phyloP scores from a whole-genome alignment of 2,888 invertebrate species.

The Mythimna lalbum region DNA sequence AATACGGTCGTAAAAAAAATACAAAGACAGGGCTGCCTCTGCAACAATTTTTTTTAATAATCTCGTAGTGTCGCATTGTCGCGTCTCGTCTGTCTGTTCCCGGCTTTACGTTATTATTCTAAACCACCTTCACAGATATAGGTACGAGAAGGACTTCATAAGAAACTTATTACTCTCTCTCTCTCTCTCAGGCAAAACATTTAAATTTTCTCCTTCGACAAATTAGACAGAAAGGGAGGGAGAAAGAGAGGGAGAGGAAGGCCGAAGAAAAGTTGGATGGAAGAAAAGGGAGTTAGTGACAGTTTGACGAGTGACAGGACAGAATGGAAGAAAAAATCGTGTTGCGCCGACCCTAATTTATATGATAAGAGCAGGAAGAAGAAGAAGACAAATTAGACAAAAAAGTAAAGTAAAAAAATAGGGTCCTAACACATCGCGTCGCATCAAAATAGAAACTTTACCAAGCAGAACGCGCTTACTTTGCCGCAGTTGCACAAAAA shows the following conservation, averaged over 20 bases:
- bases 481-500: slow-evolving; percentile 20
- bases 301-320: too few species aligned
- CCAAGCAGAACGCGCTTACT: slow-evolving; percentile 12
- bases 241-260: too few species aligned
- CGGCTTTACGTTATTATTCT: background rate
- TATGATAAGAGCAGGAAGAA: too few species aligned
- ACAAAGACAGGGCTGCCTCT: background rate
- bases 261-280: too few species aligned
- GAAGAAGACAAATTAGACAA: background rate
- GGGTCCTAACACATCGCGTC: background rate
- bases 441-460: background rate
- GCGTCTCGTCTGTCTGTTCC: background rate
- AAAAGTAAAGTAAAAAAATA: background rate
- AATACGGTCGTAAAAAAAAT: background rate
- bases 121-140: too few species aligned
- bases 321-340: too few species aligned
- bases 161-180: too few species aligned
- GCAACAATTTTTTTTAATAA: background rate
- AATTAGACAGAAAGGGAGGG: background rate
- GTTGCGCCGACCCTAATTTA: too few species aligned
- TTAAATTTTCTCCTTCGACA: too few species aligned
- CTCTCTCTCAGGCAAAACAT: too few species aligned
- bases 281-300: too few species aligned
- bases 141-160: too few species aligned
- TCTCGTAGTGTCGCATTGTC: background rate